Evolutionary conservation across 2,888 invertebrate species (phyloP).

Genomic region (Epinotia ramella): DNA sequence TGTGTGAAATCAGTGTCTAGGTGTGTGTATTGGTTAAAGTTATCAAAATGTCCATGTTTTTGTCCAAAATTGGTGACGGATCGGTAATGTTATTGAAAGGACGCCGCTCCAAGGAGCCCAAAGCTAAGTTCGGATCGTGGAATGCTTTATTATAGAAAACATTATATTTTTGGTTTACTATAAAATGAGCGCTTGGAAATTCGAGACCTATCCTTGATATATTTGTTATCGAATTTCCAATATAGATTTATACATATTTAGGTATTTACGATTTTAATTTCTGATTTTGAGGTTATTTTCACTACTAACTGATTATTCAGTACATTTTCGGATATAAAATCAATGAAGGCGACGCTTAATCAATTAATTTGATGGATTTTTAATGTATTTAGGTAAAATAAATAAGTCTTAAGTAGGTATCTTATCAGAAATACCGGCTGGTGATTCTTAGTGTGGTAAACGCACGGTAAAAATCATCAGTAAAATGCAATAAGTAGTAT

Average conservation of each 20-base stretch:
- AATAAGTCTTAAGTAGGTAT: neutral
- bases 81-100: slow-evolving; percentile 58
- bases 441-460: neutral
- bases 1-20: slow-evolving; percentile 62
- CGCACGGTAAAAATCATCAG: neutral
- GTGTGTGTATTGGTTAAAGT: slow-evolving; percentile 57
- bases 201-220: neutral
- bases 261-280: neutral
- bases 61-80: slow-evolving; percentile 57
- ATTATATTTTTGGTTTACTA: neutral
- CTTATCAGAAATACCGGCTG: slow-evolving; percentile 26
- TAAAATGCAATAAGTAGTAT: neutral
- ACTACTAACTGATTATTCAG: neutral
- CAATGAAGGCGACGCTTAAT: neutral
- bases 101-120: slow-evolving; percentile 63
- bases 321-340: neutral
- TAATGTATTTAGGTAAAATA: neutral
- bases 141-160: slow-evolving; percentile 54
- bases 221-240: neutral
- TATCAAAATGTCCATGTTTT: slow-evolving; percentile 51
- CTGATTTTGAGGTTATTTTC: slow-evolving; percentile 23
- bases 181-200: neutral
- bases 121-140: slow-evolving; percentile 71
- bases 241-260: too few relatives aligned
- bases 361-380: neutral